These are phyloP conservation scores for Salarias fasciatus DNA, from an alignment of 2,797 vertebrate species.

Conservation along the genomic window DNA sequence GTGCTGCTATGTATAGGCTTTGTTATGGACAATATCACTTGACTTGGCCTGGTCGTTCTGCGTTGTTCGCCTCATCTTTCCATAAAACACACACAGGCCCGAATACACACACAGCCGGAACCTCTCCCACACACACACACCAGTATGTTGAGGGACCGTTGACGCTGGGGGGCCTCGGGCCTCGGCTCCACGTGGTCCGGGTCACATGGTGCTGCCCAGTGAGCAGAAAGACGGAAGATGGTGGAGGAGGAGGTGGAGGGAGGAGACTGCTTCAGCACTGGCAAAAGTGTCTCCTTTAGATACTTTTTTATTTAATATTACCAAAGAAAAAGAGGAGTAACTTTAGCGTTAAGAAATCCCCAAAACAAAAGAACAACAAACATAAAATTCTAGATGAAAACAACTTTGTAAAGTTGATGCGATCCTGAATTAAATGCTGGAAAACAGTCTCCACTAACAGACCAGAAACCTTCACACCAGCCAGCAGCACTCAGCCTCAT, in stretches of 20 bases:
- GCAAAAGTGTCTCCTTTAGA: no score
- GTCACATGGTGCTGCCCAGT: constrained; percentile 64
- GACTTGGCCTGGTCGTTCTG: constrained; percentile 56
- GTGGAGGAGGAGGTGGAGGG: constrained; percentile 4
- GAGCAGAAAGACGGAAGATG: constrained; percentile 43
- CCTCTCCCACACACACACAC: constrained; percentile 15
- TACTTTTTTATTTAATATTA: no score
- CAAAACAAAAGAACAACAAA: background rate
- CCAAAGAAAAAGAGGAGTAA: no score
- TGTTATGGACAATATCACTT: constrained; percentile 63
- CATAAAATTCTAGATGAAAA: constrained; percentile 1
- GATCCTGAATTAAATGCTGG: constrained; percentile 1
- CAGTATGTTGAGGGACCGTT: constrained; percentile 45
- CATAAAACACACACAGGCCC: constrained; percentile 39
- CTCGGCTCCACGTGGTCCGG: constrained; percentile 41
- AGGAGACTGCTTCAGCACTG: no score
- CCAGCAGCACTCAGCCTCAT: constrained; percentile 68
- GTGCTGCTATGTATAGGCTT: constrained; percentile 69
- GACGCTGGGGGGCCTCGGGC: constrained; percentile 39
- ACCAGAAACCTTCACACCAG: constrained; percentile 58
- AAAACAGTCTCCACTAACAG: constrained; percentile 16
- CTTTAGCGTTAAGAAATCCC: no score
- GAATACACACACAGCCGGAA: constrained; percentile 23
- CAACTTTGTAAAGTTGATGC: no score
- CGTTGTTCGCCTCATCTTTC: constrained; percentile 49